Base-by-base conservation (phyloP, 1,140 invertebrate genomes). In the Zaprionus camerounensis region DNA sequence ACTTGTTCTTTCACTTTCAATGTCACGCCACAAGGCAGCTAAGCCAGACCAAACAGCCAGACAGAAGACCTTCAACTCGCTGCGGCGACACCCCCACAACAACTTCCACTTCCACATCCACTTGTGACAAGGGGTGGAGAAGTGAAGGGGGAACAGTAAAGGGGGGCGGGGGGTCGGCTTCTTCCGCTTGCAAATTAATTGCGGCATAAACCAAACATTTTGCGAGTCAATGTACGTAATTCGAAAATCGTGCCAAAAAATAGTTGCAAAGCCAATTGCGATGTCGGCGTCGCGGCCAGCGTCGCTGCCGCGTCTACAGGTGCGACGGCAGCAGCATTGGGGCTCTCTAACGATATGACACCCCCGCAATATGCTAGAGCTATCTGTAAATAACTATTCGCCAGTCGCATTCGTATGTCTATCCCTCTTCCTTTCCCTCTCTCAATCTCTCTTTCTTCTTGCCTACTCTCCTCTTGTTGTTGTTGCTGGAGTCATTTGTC, bases 1-100 rank as follows among this genome's bases (percentile, higher is more conserved):
- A 90, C 85, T 85, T 90, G 86, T 90, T 90, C 85, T 90, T 90
- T 90, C 85, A 90, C 85, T 90, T 90, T 90, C 86, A 90, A 90
- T 90, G 85, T 91, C 85, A 91, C 68, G 85, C 79, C 86, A 70
- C 51, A 44, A 22, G 46, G 22, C 31, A 44, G 41, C 41, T 17
- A 20, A 38, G 36, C 36, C n/a, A 46, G 41, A 34, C n/a, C 49
- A 62, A 4, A 46, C 53, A 36, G 31, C n/a, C n/a, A 51, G 55
- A 77, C 78, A 76, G 72, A 90, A 90, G 85, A 90, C 85, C 85
- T 90, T 90, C 86, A 90, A 90, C 85, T 90, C n/a, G 34, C 44
- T 28, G 11, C 36, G 26, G 22, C 41, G n/a, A 58, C 69, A 63
- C 38, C 46, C 28, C 34, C 57, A 66, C 41, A 49, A 28, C 11